Evolutionary conservation across 1,140 invertebrate genomes (phyloP), one percentile per base, ranked within the genome.

Genomic region (Drosophila erecta): DNA sequence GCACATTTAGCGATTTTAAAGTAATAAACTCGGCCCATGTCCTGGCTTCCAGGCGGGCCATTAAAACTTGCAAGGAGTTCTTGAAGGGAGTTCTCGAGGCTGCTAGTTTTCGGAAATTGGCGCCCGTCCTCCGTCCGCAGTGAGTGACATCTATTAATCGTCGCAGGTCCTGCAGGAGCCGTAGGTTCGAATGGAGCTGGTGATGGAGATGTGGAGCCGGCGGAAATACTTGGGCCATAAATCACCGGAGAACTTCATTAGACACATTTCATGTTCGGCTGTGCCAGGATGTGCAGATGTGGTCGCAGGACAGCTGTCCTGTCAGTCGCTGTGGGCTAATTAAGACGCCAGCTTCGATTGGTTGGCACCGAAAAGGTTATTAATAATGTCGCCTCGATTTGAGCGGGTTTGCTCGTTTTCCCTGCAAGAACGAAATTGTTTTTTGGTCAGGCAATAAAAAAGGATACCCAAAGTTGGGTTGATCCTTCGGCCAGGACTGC

Each of bases 141-240:
- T 85, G 81, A 84, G 76, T 84, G 72, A 84, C 81, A 84, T 84
- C 76, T 80, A 84, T 84, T 84, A 85, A 85, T 84, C 80, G 80
- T 62, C 57, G 40, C 14, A 43, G 40, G 40, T 60, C 70, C 50
- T 73, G 59, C 51, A 46, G 69, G 58, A 41, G 14, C 59, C 14
- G 38, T 22, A 14, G 37, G 38, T 30, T 24, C 14, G 35, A 38
- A n/a, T 50, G 37, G 24, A 54, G 58, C 43, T 38, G 54, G 50
- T 49, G 35, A 71, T 22, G 51, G 30, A 30, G 30, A 10, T 30
- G 30, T 30, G 30, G 8, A 30, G 30, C 30, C 30, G 3, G 55
- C 76, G 72, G 81, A 80, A 84, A 80, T 80, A 81, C 57, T 55
- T 20, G 55, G 40, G 35, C 78, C 75, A 86, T 87, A 81, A 86